Conservation (phyloP, 35 echinoderm and acorn worm genomes). For the Chiridota heheva region DNA sequence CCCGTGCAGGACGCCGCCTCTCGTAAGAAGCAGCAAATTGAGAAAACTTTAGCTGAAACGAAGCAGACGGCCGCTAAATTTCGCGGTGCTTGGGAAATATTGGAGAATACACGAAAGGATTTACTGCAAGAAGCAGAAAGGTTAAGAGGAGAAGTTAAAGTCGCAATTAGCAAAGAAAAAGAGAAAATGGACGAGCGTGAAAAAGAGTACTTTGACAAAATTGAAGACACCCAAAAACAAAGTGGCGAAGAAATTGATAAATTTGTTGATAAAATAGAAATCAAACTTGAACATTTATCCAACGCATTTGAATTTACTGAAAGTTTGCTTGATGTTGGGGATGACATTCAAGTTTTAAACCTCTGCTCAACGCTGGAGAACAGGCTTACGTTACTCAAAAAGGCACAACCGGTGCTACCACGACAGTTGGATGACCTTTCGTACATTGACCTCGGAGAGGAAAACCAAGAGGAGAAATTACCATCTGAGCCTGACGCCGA, state of each 20-base stretch:
- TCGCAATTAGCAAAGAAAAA: constrained; percentile 67
- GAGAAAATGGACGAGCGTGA: constrained; percentile 58
- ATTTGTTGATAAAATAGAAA: constrained; percentile 61
- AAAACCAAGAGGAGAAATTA: constrained; percentile 24
- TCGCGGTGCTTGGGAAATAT: constrained; percentile 75
- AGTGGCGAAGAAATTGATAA: constrained; percentile 53
- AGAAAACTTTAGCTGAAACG: constrained; percentile 40
- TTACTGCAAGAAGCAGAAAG: constrained; percentile 60
- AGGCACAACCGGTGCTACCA: constrained; percentile 53
- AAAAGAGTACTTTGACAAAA: constrained; percentile 60
- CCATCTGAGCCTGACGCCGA: background rate
- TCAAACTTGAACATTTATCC: constrained; percentile 61
- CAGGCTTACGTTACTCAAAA: constrained; percentile 38
- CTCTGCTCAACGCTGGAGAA: constrained; percentile 42
- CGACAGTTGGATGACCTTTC: constrained; percentile 49
- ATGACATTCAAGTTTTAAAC: constrained; percentile 70
- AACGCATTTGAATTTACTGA: constrained; percentile 76
- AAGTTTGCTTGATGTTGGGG: constrained; percentile 69
- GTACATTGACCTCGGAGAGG: constrained; percentile 63
- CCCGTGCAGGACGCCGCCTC: constrained; percentile 48
- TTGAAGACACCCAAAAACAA: constrained; percentile 48
- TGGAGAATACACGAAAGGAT: constrained; percentile 56
- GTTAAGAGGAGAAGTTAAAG: constrained; percentile 55
- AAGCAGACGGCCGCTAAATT: constrained; percentile 83
- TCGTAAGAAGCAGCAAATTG: constrained; percentile 31